Evolutionary conservation across 1,140 invertebrate genomes (phyloP).

Genomic region (Druon quercuslanigerum): DNA sequence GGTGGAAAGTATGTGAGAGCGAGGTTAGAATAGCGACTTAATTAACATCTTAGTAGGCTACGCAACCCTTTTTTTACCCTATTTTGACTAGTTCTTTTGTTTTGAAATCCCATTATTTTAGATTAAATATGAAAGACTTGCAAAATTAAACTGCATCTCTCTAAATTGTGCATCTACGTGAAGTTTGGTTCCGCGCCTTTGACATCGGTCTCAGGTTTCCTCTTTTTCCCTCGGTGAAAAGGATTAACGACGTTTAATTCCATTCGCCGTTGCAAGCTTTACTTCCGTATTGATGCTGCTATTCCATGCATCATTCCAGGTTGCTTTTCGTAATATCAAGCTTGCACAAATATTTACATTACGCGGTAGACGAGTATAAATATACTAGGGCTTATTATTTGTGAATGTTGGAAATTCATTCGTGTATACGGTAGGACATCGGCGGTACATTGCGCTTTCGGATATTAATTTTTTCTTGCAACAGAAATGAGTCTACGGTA

Average conservation of each 20-base stretch:
- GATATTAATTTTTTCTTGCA: conserved; percentile 7
- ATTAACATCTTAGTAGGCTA: too few relatives aligned
- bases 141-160: not conserved
- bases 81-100: too few relatives aligned
- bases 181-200: not conserved
- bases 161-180: not conserved
- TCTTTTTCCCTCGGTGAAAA: not conserved
- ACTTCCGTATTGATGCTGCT: not conserved
- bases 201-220: not conserved
- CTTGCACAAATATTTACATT: conserved; percentile 19
- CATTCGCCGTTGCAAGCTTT: conserved; percentile 11
- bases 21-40: too few relatives aligned
- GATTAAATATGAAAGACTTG: not conserved
- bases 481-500: not conserved
- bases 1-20: too few relatives aligned
- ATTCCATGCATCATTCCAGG: conserved; percentile 22
- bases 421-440: not conserved
- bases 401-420: conserved; percentile 20
- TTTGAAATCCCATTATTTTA: too few relatives aligned
- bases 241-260: conserved; percentile 25
- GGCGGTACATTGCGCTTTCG: not conserved
- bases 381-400: conserved; percentile 15
- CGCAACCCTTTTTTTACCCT: too few relatives aligned
- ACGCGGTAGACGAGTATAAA: conserved; percentile 21
- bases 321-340: conserved; percentile 10